Evolutionary conservation across 2,797 vertebrate species (phyloP), one percentile per base, ranked within the genome.

Genomic region (Enteromius paludinosus): DNA sequence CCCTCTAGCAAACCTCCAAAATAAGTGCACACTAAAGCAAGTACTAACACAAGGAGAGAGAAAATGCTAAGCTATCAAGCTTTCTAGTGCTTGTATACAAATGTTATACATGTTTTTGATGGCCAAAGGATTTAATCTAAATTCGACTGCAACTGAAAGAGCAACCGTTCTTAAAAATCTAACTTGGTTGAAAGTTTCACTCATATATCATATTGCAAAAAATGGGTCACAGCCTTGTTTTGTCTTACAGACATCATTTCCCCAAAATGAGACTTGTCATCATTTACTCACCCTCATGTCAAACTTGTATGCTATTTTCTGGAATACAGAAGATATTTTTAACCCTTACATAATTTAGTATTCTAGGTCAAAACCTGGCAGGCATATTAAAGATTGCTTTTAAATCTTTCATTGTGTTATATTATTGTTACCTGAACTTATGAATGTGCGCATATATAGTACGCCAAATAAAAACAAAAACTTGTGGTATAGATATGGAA

Each of bases 1-100:
- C 20, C 25, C 65, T 10, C 14, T 35, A 43, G 65, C 49, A 69
- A 41, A 68, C 30, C 64, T 68, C 15, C 1, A 69, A 56, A 62
- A 45, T 56, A 56, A 35, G 45, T 52, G 23, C 49, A 79, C 64
- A 69, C 56, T 56, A 59, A 28, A 43, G n/a, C 47, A 69, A 69
- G 33, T 20, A 15, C 49, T 18, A 56, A n/a, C 1, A 28, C 14
- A 54, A 64, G 38, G 9, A 41, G 9, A 45, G 43, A 18, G 61
- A 25, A 78, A 68, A 78, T 38, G 18, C 12, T 18, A 66, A 79
- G 64, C 33, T 23, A 35, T 35, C 47, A 73, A 54, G 49, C 12
- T 23, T 38, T 41, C 33, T 59, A 59, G 20, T 79, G 64, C 17
- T 15, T 1, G n/a, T 30, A 10, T 14, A 7, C 3, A 49, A 47